A percentile compares a stretch with the other conserved stretches of the same genome.
phyloP scores from a whole-genome alignment of 2,888 invertebrate genomes.

The Leptinotarsa juncta region DNA sequence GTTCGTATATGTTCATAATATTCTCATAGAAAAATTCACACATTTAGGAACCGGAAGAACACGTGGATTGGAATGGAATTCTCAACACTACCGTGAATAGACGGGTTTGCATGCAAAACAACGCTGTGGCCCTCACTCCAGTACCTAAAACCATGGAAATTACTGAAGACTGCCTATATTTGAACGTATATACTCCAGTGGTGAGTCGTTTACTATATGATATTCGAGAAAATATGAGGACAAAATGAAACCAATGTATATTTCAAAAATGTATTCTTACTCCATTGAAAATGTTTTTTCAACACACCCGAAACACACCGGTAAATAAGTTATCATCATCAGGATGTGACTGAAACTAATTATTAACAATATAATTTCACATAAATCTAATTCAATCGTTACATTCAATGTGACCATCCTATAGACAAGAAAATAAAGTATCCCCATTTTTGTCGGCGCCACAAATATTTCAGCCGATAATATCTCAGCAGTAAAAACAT shows the following conservation, averaged over 20 bases:
- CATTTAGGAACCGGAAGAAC: slow-evolving; percentile 47
- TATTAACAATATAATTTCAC: too few species aligned
- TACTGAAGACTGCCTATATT: slow-evolving; percentile 50
- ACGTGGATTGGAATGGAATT: slow-evolving; percentile 44
- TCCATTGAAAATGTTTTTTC: background rate
- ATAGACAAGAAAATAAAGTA: too few species aligned
- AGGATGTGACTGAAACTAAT: background rate
- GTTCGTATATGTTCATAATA: too few species aligned
- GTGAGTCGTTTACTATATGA: slow-evolving; percentile 28
- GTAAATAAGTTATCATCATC: background rate
- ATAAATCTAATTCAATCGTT: too few species aligned
- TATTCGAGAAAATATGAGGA: background rate
- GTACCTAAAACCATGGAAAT: slow-evolving; percentile 32
- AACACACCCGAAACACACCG: too few species aligned
- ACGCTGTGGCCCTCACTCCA: slow-evolving; percentile 30
- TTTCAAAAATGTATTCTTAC: too few species aligned
- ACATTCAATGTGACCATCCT: too few species aligned
- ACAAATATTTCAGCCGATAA: too few species aligned
- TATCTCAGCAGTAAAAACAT: too few species aligned
- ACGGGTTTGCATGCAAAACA: slow-evolving; percentile 44
- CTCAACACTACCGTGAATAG: slow-evolving; percentile 42
- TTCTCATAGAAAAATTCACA: background rate
- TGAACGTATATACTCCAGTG: slow-evolving; percentile 51
- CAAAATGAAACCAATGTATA: too few species aligned
- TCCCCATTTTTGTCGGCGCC: too few species aligned